Evolutionary conservation across 64 coral and sea anemone species (phyloP), one percentile per base, ranked within the genome.

Genomic region (Stichodactyla mertensii): DNA sequence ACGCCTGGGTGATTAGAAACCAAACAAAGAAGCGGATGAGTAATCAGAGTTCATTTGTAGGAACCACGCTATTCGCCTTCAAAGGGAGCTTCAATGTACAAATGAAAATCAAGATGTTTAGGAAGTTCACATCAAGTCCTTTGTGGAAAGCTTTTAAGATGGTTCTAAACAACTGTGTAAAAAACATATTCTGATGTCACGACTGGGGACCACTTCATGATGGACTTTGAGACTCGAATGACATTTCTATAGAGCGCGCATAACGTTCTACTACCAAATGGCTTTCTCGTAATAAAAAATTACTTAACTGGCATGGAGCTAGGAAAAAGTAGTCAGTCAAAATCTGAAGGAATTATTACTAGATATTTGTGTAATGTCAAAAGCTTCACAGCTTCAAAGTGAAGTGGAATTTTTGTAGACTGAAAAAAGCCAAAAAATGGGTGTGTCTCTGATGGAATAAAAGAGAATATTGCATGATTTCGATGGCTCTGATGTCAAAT

Each of bases 91-190:
- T 54, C 51, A 81, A 53, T 45, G 36, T 4, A 53, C 51, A 81
- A 81, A 81, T 81, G 78, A 81, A 81, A 10, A 81, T 81, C 12
- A 81, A 81, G 78, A 51, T 53, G 78, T 81, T 81, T 81, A 81
- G 78, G 78, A 81, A 81, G 78, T 81, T 81, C 52, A 53, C 52
- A 81, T 81, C 78, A 81, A 22, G 26, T 52, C 53, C 54, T 10
- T 81, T 81, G 78, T 81, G 51, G 22, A 81, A 81, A 54, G 78
- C 78, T 81, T 81, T 81, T 81, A 81, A 53, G 16, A 53, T 81
- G 14, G 54, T 6, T 55, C 53, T 28, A 79, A 79, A 52, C 26
- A 81, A 19, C 51, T 31, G 16, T 23, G 69, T 26, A 13, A 31
- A 74, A 74, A 74, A 74, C 24, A 66, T 45, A 5, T n/a, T 20